Conservation (phyloP, 2,797 vertebrate species). For the Mus caroli region DNA sequence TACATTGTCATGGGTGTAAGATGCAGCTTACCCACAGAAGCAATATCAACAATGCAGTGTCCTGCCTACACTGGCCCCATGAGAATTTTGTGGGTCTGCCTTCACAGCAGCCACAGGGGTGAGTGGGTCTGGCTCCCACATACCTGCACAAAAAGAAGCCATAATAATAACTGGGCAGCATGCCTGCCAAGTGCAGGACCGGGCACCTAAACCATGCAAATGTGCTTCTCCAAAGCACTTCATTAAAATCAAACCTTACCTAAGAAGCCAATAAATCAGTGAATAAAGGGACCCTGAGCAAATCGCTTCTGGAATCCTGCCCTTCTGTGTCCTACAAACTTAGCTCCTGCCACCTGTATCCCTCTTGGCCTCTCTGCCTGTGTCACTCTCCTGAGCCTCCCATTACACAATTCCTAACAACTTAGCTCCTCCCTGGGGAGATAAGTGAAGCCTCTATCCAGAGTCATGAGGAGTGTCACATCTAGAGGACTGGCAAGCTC, state of each 20-base stretch:
- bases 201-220: neutral
- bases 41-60: accelerated
- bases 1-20: neutral
- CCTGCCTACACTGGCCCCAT: neutral
- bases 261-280: conserved; percentile 62
- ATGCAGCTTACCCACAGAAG: neutral
- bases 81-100: neutral
- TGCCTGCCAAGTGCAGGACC: neutral
- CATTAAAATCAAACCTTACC: conserved; percentile 61
- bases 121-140: neutral
- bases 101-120: neutral
- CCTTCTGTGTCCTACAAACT: conserved; percentile 10
- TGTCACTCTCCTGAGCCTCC: neutral
- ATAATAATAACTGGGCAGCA: neutral
- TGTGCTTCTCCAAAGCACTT: conserved; percentile 42
- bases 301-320: conserved; percentile 63
- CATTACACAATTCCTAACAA: conserved; percentile 20
- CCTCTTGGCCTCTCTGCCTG: conserved; percentile 23
- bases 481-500: neutral
- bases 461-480: neutral
- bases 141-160: conserved; percentile 30
- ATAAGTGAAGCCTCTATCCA: neutral
- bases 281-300: conserved; percentile 45
- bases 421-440: neutral
- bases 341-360: conserved; percentile 64